phyloP scores from a whole-genome alignment of 2,888 invertebrate genomes.

The Elaeidobius kamerunicus region DNA sequence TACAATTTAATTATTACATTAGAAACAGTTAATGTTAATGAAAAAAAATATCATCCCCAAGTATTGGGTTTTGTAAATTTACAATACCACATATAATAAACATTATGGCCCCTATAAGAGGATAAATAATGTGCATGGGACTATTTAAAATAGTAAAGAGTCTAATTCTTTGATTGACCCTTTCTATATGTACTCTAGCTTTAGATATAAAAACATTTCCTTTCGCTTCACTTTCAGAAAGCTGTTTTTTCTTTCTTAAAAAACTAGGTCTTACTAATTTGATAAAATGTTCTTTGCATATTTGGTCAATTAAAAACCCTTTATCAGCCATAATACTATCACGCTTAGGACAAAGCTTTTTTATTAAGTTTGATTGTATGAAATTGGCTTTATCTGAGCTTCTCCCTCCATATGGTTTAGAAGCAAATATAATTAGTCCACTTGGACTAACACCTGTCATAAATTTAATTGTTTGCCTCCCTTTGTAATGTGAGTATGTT shows the following conservation, averaged over 20 bases:
- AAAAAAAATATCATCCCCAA: not conserved
- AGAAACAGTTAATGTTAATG: not conserved
- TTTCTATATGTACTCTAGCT: constrained; percentile 3
- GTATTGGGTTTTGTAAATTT: not conserved
- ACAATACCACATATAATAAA: not conserved
- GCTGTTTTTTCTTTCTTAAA: constrained; percentile 3
- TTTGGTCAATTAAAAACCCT: not conserved
- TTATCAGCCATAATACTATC: not conserved
- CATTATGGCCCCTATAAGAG: not conserved
- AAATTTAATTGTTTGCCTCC: not conserved
- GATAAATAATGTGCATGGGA: not conserved
- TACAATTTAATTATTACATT: too few relatives aligned
- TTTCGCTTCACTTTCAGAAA: not conserved
- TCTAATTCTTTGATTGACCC: constrained; percentile 1
- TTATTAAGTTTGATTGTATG: not conserved
- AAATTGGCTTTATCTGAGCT: not conserved
- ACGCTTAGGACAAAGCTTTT: not conserved
- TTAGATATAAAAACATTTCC: not conserved
- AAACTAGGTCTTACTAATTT: not conserved
- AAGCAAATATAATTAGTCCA: not conserved
- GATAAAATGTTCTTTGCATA: not conserved
- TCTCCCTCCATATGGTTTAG: not conserved
- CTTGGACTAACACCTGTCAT: constrained; percentile 5
- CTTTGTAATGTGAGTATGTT: constrained; percentile 2
- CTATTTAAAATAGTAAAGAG: constrained; percentile 2